A percentile compares a stretch with the other conserved stretches of the same genome.
Conservation (phyloP, 2,797 vertebrate species). For the Choloepus didactylus region DNA sequence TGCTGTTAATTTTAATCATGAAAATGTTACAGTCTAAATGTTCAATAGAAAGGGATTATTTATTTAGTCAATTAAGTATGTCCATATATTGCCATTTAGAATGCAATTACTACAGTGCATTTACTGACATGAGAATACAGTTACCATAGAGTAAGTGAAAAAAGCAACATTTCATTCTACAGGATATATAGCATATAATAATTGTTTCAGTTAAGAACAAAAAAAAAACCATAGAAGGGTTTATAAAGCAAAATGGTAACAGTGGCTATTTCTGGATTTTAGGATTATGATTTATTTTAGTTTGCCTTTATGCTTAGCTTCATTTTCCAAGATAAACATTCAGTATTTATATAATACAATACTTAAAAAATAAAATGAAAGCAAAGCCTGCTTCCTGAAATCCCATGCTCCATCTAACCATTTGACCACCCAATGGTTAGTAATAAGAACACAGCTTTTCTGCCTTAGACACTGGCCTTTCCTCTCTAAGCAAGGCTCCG, state of each 20-base stretch:
- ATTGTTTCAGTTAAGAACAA: constrained; percentile 21
- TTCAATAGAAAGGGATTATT: background rate
- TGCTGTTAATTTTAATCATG: background rate
- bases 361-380: background rate
- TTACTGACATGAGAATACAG: background rate
- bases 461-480: background rate
- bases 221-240: background rate
- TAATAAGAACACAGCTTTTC: background rate
- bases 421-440: background rate
- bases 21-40: background rate
- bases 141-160: background rate
- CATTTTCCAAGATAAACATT: background rate
- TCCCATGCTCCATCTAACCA: background rate
- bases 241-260: background rate
- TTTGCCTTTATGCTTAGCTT: background rate
- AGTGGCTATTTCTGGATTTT: background rate
- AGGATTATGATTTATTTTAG: background rate
- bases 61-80: background rate
- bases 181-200: background rate
- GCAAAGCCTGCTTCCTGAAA: background rate
- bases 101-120: background rate
- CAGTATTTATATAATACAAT: background rate
- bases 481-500: background rate
- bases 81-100: background rate
- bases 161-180: background rate